These are phyloP conservation scores for Philereme vetulata DNA, from an alignment of 2,888 invertebrate species.

Conservation along the genomic window DNA sequence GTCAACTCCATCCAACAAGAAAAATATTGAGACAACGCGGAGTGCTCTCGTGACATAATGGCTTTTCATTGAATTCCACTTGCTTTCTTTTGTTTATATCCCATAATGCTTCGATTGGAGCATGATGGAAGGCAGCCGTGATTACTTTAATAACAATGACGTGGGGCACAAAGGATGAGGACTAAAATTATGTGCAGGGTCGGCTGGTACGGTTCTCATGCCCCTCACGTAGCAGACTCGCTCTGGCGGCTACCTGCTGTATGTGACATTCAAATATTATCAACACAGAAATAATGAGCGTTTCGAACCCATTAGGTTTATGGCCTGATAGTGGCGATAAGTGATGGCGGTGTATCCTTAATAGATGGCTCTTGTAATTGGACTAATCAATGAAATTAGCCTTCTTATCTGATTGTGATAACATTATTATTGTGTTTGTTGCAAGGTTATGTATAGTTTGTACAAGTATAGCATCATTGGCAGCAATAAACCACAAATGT, in stretches of 20 bases:
- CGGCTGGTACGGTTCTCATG: slow-evolving; percentile 72
- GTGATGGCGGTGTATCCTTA: slow-evolving; percentile 41
- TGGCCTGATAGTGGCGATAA: slow-evolving; percentile 57
- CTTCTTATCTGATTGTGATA: slow-evolving; percentile 30
- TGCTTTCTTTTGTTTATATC: slow-evolving; percentile 83
- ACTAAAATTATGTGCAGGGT: slow-evolving; percentile 78
- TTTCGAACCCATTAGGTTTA: slow-evolving; percentile 68
- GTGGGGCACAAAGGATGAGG: slow-evolving; percentile 75
- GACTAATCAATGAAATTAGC: slow-evolving; percentile 40
- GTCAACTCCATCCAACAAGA: slow-evolving; percentile 78
- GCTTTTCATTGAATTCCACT: slow-evolving; percentile 82
- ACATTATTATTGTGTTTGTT: slow-evolving; percentile 28
- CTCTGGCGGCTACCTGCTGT: slow-evolving; percentile 66
- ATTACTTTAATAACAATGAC: slow-evolving; percentile 83
- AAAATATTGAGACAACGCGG: slow-evolving; percentile 82
- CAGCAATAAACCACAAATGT: slow-evolving; percentile 28
- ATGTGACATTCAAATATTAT: slow-evolving; percentile 74
- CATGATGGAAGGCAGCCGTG: slow-evolving; percentile 78
- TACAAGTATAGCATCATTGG: slow-evolving; percentile 25
- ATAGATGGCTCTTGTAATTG: slow-evolving; percentile 43
- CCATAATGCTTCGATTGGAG: slow-evolving; percentile 82
- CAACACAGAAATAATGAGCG: slow-evolving; percentile 74
- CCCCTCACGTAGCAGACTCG: slow-evolving; percentile 71
- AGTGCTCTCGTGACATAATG: slow-evolving; percentile 81
- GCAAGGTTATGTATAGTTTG: slow-evolving; percentile 16